These are phyloP conservation scores for Parus major DNA, from an alignment of 2,113 vertebrate species.

Conservation along the genomic window DNA sequence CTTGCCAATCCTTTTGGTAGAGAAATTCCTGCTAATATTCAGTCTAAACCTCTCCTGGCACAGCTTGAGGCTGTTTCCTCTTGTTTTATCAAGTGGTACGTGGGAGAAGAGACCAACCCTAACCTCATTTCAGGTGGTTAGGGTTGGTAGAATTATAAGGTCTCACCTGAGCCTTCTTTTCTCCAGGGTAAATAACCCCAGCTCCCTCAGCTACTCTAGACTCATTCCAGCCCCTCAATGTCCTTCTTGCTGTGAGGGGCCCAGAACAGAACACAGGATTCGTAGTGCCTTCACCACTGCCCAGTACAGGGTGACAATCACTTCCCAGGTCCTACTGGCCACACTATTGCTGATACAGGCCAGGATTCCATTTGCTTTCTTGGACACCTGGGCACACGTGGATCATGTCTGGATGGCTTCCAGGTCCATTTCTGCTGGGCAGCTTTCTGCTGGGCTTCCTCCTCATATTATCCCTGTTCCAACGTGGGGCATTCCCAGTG, in stretches of 20 bases:
- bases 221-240: accelerated
- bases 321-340: neutral
- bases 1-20: neutral
- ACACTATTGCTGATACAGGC: too few species aligned
- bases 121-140: neutral
- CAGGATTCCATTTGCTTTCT: neutral
- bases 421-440: neutral
- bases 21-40: neutral
- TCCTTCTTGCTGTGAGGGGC: too few species aligned
- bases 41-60: neutral
- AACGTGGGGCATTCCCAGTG: accelerated
- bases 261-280: neutral
- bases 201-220: neutral
- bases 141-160: too few species aligned
- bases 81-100: too few species aligned
- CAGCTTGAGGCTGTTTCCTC: neutral
- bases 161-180: accelerated
- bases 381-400: too few species aligned
- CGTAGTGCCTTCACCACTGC: accelerated
- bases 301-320: accelerated
- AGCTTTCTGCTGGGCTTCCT: neutral
- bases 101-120: neutral
- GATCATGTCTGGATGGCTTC: accelerated
- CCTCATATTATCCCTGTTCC: too few species aligned
- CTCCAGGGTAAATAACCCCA: neutral